phyloP scores from a whole-genome alignment of 2,113 vertebrate species.

The Corythornis cristatus region DNA sequence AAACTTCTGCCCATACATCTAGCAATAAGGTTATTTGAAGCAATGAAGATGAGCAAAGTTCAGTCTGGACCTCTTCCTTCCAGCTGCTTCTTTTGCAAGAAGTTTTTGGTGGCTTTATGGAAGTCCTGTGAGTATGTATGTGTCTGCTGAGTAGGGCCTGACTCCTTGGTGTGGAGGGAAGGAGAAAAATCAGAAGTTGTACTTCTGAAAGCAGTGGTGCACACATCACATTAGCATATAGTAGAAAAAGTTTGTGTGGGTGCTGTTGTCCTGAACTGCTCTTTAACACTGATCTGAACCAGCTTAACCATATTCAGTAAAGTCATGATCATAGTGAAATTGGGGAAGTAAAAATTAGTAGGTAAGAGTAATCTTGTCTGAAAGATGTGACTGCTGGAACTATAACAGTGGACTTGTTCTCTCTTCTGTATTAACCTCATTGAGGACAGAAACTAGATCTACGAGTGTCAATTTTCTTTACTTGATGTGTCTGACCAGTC shows the following conservation, averaged over 20 bases:
- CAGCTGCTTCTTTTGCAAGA: background rate
- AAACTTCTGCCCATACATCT: background rate
- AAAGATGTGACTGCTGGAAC: background rate
- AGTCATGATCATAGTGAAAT: background rate
- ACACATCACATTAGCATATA: background rate
- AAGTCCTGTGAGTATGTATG: background rate
- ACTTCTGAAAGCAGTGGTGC: background rate
- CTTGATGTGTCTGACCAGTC: background rate
- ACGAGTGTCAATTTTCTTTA: background rate
- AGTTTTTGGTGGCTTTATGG: background rate
- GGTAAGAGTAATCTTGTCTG: background rate
- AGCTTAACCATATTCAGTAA: background rate
- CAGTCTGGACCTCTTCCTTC: background rate
- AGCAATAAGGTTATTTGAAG: background rate
- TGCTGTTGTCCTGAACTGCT: background rate
- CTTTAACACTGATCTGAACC: background rate
- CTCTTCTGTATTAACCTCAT: background rate
- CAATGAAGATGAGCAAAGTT: background rate
- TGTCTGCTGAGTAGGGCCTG: background rate
- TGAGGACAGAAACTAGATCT: slow-evolving; percentile 18
- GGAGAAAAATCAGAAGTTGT: background rate
- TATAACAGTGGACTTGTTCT: background rate
- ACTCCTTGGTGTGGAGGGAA: background rate
- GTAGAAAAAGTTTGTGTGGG: background rate
- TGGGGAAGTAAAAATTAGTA: background rate